A percentile compares a stretch with the other conserved stretches of the same genome.
These are phyloP conservation scores for Platichthys stellatus DNA, from an alignment of 2,113 vertebrate species.

Conservation along the genomic window DNA sequence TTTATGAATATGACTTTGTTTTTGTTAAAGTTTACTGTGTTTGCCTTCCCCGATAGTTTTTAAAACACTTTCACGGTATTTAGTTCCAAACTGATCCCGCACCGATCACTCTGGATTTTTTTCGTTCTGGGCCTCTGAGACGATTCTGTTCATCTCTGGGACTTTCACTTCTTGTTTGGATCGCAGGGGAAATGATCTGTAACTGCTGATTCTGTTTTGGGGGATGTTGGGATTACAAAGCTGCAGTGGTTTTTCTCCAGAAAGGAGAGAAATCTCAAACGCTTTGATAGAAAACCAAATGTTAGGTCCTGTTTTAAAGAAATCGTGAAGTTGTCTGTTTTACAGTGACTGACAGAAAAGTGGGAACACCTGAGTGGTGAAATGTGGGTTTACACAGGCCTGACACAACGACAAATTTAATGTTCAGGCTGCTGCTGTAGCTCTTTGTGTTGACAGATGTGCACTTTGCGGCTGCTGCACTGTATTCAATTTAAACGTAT, in stretches of 20 bases:
- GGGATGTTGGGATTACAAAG: not conserved
- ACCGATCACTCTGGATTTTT: not conserved
- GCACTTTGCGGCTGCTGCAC: not conserved
- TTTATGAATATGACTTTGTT: not conserved
- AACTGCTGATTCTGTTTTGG: not conserved
- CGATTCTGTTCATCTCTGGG: no score
- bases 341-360: not conserved
- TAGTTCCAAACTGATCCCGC: not conserved
- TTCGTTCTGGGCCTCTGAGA: not conserved
- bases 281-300: no score
- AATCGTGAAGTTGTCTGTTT: not conserved
- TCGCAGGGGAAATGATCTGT: no score
- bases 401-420: not conserved
- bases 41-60: constrained; percentile 17
- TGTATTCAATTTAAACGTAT: not conserved
- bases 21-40: not conserved
- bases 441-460: not conserved
- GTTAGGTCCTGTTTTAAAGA: not conserved
- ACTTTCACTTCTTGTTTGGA: no score
- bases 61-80: constrained; percentile 25
- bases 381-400: not conserved
- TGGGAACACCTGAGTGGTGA: not conserved
- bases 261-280: not conserved
- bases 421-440: not conserved
- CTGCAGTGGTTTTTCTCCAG: not conserved